These are phyloP conservation scores for Catajapyx aquilonaris DNA, from an alignment of 1,140 invertebrate species.

Conservation along the genomic window DNA sequence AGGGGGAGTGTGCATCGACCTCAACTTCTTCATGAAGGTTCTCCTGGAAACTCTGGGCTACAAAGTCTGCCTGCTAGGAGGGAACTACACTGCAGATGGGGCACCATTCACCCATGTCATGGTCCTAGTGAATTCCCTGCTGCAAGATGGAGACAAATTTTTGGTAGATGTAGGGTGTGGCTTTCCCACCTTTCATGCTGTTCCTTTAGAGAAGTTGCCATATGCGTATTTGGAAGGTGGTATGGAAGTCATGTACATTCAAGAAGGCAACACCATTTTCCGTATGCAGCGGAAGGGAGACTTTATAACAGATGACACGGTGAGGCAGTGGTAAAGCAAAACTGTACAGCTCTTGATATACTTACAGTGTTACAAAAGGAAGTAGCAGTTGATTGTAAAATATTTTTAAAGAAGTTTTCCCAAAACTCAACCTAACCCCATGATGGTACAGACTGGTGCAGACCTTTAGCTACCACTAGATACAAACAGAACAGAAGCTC, in stretches of 20 bases:
- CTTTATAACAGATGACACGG: not conserved
- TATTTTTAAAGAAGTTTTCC: too few relatives aligned
- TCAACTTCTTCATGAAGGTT: conserved; percentile 2
- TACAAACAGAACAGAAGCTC: too few relatives aligned
- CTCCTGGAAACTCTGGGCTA: conserved; percentile 2
- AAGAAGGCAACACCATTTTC: not conserved
- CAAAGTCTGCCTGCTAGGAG: not conserved
- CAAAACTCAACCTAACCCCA: too few relatives aligned
- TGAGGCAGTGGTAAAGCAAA: too few relatives aligned
- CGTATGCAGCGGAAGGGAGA: not conserved
- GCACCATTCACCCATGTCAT: not conserved
- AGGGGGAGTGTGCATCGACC: not conserved
- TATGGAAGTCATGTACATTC: not conserved
- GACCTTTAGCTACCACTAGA: too few relatives aligned
- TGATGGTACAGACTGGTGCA: too few relatives aligned
- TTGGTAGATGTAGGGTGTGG: not conserved
- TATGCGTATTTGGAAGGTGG: not conserved
- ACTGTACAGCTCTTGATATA: too few relatives aligned
- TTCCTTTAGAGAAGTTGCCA: not conserved
- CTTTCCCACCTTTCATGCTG: not conserved
- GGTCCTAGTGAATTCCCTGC: not conserved
- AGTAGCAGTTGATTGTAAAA: too few relatives aligned
- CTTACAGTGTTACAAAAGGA: too few relatives aligned
- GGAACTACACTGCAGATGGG: not conserved
- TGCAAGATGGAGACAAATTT: not conserved